Base-by-base conservation (phyloP, 2,113 vertebrate genomes). In the Platichthys flesus region DNA sequence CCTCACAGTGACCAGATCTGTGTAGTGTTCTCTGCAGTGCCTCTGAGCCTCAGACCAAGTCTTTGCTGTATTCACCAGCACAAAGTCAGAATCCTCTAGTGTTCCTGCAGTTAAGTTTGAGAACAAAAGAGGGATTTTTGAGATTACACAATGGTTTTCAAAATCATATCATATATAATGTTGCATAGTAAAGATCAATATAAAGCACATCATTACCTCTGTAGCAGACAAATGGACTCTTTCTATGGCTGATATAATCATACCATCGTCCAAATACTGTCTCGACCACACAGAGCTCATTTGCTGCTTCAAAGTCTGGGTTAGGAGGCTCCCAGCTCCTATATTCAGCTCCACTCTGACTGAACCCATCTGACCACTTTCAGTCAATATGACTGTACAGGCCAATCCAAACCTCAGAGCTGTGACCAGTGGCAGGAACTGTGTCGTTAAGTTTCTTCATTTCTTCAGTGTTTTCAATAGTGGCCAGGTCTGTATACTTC, bases 41-140 rank as follows among this genome's bases (percentile, higher is more conserved):
- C 0, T 37, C 60, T 49, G 71, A 70, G 70, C 75, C 12, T 2
- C 1, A 9, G 9, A 7, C 71, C 75, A 83, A 12, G 0, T 20
- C 60, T 14, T 49, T 0, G 0, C 0, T 3, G 2, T 0, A 10
- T 0, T 9, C 12, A 70, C 60, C 9, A 2, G 0, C 55, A 83
- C 56, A 57, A 56, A 71, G 7, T 65, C 0, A 20, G 45, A 24
- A 12, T 47, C 2, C 24, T 3, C 8, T 15, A 28, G 24, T 18
- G 56, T 24, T 15, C 71, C 79, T 76, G 54, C 35, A 66, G 23
- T 51, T 51, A 15, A 18, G 47, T 31, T n/a, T 31, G 13, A 57
- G 13, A 51, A 63, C 10, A 75, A 23, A 20, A 54, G 51, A 54
- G 20, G 18, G 14, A 54, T n/a, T 3, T 2, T 1, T 9, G 20